Percentiles rank a stretch among this genome's conserved stretches.
phyloP scores from a whole-genome alignment of 2,113 vertebrate genomes.

The Hassar affinis region DNA sequence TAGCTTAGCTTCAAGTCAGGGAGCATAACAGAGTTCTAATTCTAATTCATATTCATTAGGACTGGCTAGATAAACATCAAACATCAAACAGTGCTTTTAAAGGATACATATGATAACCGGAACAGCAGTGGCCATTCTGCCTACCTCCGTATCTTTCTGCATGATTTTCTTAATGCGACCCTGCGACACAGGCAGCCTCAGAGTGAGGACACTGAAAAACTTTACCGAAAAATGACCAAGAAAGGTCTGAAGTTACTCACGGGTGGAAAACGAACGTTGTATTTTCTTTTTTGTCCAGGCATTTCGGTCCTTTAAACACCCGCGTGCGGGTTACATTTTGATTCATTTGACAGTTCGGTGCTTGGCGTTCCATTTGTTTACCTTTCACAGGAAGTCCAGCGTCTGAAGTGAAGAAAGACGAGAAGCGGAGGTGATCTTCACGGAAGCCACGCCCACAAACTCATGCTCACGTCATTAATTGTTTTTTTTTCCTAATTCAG shows the following conservation, averaged over 20 bases:
- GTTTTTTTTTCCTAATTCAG: background rate
- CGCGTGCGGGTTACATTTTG: conserved; percentile 51
- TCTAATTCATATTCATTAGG: background rate
- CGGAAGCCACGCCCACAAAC: conserved; percentile 28
- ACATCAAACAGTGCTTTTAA: background rate
- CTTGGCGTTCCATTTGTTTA: conserved; percentile 72
- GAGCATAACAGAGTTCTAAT: background rate
- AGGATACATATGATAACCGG: conserved; percentile 77
- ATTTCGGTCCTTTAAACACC: conserved; percentile 54
- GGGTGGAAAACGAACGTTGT: conserved; percentile 70
- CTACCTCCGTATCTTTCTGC: conserved; percentile 75
- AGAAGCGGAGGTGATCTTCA: conserved; percentile 18
- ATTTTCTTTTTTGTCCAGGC: conserved; percentile 70
- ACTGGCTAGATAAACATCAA: background rate
- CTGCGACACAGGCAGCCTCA: conserved; percentile 50
- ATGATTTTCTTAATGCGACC: conserved; percentile 76
- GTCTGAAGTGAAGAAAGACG: conserved; percentile 31
- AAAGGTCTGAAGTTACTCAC: conserved; percentile 60
- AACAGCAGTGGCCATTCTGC: conserved; percentile 71
- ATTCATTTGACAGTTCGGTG: conserved; percentile 35
- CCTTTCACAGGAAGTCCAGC: conserved; percentile 58
- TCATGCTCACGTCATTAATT: background rate
- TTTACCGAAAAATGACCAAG: background rate
- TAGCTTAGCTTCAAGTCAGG: conserved; percentile 59
- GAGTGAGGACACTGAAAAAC: background rate